phyloP scores from a whole-genome alignment of 2,888 invertebrate genomes.

The Chorisops tibialis region DNA sequence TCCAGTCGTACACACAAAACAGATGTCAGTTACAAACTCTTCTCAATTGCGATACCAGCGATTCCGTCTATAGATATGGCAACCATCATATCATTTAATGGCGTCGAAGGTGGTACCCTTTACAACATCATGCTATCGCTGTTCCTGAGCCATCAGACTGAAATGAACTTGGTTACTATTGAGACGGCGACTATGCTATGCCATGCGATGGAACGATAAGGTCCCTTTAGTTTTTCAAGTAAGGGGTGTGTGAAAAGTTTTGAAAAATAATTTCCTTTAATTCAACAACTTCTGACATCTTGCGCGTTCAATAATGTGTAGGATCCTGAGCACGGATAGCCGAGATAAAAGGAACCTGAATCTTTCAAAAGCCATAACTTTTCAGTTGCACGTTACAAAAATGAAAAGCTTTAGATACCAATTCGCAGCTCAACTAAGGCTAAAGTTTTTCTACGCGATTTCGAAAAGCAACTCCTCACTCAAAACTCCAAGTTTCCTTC shows the following conservation, averaged over 20 bases:
- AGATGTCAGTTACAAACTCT: slow-evolving; percentile 15
- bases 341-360: background rate
- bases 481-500: too few species aligned
- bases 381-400: background rate
- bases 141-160: too few species aligned
- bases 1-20: background rate
- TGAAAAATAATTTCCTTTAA: slow-evolving; percentile 20
- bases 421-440: background rate
- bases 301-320: background rate
- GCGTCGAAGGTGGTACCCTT: too few species aligned
- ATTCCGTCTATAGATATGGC: background rate
- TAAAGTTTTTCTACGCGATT: background rate
- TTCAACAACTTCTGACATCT: slow-evolving; percentile 1
- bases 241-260: slow-evolving; percentile 15
- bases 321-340: background rate
- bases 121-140: too few species aligned
- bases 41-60: too few species aligned
- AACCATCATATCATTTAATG: background rate
- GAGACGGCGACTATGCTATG: too few species aligned
- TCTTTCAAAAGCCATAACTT: too few species aligned
- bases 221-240: background rate
- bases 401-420: background rate
- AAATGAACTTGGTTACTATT: too few species aligned
- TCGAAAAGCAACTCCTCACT: background rate
- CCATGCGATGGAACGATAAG: background rate